Conservation (phyloP, 92 coral and sea anemone genomes). For the Anthopleura xanthogrammica region DNA sequence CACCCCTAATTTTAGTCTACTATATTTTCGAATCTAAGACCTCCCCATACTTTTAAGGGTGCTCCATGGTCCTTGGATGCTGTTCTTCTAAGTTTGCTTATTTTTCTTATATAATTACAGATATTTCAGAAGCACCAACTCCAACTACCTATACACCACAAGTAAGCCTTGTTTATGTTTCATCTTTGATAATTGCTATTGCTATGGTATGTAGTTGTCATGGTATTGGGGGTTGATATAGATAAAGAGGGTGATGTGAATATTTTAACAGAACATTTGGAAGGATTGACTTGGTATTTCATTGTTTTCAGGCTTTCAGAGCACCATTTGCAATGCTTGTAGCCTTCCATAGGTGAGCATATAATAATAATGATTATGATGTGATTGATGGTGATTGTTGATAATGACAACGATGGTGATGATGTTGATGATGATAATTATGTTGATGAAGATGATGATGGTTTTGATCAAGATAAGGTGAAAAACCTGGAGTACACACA, state of each 20-base stretch:
- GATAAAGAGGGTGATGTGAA: neutral
- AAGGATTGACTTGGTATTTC: neutral
- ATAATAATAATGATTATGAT: neutral
- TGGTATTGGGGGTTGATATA: neutral
- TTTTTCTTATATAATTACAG: neutral
- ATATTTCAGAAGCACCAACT: slow-evolving; percentile 50
- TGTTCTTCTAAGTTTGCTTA: neutral
- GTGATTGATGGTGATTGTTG: neutral
- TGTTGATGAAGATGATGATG: neutral
- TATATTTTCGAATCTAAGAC: too few relatives aligned
- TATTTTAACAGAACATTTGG: neutral
- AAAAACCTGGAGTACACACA: too few relatives aligned
- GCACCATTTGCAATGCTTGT: slow-evolving; percentile 76
- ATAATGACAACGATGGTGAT: neutral
- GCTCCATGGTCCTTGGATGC: neutral
- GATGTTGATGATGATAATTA: neutral
- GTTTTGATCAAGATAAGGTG: too few relatives aligned
- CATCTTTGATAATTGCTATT: neutral
- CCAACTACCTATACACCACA: slow-evolving; percentile 39
- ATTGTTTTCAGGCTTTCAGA: slow-evolving; percentile 50
- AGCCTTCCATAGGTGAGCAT: slow-evolving; percentile 59
- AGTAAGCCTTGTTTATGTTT: slow-evolving; percentile 1
- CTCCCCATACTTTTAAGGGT: too few relatives aligned
- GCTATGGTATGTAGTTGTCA: neutral
- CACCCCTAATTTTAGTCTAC: too few relatives aligned